phyloP scores from a whole-genome alignment of 2,113 vertebrate species.

The Elgaria multicarinata region DNA sequence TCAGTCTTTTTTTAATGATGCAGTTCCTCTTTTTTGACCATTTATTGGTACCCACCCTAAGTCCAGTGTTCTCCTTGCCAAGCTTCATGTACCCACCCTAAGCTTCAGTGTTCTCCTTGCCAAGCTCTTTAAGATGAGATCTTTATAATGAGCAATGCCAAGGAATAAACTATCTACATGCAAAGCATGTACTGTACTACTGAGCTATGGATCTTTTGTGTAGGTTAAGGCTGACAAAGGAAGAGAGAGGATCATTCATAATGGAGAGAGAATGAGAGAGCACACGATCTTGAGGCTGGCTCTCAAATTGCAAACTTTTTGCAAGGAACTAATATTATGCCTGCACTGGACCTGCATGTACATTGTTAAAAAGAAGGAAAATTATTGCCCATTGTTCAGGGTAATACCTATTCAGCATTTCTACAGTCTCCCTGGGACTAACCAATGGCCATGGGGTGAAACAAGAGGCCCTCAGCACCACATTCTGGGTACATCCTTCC shows the following conservation, averaged over 20 bases:
- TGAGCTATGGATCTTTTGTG: constrained; percentile 18
- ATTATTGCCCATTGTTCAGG: not conserved
- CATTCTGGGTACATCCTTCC: too few species aligned
- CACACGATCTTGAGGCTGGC: not conserved
- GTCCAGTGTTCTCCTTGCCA: not conserved
- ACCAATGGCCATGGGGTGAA: too few species aligned
- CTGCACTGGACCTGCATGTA: not conserved
- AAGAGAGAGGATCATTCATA: not conserved
- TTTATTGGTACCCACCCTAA: not conserved
- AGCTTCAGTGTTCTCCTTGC: not conserved
- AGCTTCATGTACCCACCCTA: not conserved
- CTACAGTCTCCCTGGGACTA: too few species aligned
- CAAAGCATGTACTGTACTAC: not conserved
- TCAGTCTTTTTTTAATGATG: not conserved
- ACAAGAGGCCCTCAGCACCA: too few species aligned
- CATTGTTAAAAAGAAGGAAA: not conserved
- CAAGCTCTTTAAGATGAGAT: not conserved
- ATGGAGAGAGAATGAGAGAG: not conserved
- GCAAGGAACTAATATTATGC: not conserved
- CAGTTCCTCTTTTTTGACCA: not conserved
- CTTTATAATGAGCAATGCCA: not conserved
- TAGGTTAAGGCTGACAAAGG: constrained; percentile 2
- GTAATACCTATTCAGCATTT: too few species aligned
- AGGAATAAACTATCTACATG: not conserved
- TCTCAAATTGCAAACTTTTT: not conserved